phyloP scores from a whole-genome alignment of 2,113 vertebrate genomes.

The Pyxicephalus adspersus region DNA sequence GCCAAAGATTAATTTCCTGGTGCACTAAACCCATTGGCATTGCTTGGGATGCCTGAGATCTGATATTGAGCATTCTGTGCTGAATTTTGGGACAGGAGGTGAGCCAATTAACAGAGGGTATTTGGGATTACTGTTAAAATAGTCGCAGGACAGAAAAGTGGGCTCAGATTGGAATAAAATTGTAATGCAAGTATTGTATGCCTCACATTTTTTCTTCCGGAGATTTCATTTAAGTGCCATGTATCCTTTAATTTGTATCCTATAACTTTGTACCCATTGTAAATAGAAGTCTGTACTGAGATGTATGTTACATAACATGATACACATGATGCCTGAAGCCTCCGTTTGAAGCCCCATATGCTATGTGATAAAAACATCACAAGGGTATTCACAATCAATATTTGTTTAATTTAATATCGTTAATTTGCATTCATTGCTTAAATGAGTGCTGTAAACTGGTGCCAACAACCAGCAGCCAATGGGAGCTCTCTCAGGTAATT shows the following conservation, averaged over 20 bases:
- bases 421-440: neutral
- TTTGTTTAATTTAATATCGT: neutral
- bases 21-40: no score
- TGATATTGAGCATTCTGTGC: no score
- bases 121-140: no score
- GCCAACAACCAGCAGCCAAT: neutral
- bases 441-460: neutral
- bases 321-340: neutral
- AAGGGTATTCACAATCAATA: neutral
- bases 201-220: neutral
- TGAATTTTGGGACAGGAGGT: neutral
- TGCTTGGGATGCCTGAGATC: no score
- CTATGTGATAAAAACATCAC: neutral
- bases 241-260: neutral
- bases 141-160: neutral
- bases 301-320: neutral
- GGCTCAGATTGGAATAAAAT: neutral
- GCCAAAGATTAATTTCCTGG: no score
- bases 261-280: neutral
- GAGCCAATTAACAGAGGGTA: neutral
- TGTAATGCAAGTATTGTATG: neutral
- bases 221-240: neutral
- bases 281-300: neutral
- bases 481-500: neutral
- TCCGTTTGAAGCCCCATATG: neutral